Base-by-base conservation (phyloP, 2,888 invertebrate genomes). In the Pristionchus maxplancki region DNA sequence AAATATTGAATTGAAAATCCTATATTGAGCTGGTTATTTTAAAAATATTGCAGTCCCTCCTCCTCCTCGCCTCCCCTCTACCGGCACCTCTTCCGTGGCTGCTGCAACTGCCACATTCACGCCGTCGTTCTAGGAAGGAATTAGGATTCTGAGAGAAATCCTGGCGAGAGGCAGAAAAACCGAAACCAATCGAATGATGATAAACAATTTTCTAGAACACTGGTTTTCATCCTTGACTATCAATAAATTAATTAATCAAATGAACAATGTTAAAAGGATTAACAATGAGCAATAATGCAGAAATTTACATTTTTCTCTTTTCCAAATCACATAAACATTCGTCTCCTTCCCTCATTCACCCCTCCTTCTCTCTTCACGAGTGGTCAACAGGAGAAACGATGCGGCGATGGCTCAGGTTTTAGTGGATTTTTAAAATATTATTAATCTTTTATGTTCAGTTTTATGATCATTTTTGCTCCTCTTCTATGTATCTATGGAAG, bases 151-250 rank as follows among this genome's bases (percentile, higher is more conserved):
- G 44, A 31, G 31, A 67, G 31, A 67, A 67, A 11, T 31, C 28
- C 6, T 13, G 4, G 20, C 58, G 17, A 28, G 34, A 67, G 15
- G 64, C 31, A 67, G 8, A n/a, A 67, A 67, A 67, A 67, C 64
- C 64, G 64, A 67, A 67, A 67, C 64, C 64, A 34, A 67, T 67
- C 64, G 28, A 67, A 67, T 34, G 64, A 67, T 34, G 34, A 67
- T 67, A 67, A 67, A 67, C n/a, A 24, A 58, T 58, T 58, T 58
- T 58, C 58, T 58, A 58, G 24, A 58, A n/a, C 44, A 44, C 44
- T 44, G 44, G n/a, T n/a, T n/a, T n/a, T n/a, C n/a, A 44, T 44
- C 44, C 8, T 44, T 44, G 6, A 11, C 44, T 44, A 44, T 9
- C 11, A 58, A n/a, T 24, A 58, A n/a, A 58, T 20, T 50, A 50